These are phyloP conservation scores for Thalassarche chlororhynchos DNA, from an alignment of 2,113 vertebrate genomes.

Conservation along the genomic window DNA sequence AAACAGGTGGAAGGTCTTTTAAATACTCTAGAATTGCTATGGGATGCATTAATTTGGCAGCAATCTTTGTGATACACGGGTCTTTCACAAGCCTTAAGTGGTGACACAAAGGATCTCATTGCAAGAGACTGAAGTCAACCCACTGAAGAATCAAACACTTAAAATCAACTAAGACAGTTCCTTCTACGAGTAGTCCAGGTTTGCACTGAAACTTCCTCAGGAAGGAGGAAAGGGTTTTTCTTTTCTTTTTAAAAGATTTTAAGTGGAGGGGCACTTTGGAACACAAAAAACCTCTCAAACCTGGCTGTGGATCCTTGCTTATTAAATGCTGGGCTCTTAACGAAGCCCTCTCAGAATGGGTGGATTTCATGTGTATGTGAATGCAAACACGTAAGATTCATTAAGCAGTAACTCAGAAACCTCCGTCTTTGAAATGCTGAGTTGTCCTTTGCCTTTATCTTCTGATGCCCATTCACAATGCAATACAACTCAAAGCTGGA, in stretches of 20 bases:
- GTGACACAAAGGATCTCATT: neutral
- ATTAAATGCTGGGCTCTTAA: neutral
- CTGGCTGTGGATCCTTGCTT: neutral
- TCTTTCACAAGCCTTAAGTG: neutral
- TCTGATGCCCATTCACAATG: neutral
- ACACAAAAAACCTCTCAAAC: neutral
- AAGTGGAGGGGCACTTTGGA: neutral
- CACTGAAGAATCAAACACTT: neutral
- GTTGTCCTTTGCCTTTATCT: neutral
- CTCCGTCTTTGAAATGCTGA: neutral
- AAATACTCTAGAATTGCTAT: neutral
- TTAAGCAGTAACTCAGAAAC: neutral
- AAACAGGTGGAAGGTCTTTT: neutral
- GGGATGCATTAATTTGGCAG: neutral
- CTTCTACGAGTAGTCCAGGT: neutral
- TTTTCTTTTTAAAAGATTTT: neutral
- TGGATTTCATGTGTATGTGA: neutral
- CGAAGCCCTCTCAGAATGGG: neutral
- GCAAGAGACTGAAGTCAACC: neutral
- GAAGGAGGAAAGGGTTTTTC: neutral
- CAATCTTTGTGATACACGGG: fast-evolving
- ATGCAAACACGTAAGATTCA: neutral
- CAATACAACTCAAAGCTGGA: neutral
- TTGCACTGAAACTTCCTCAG: neutral
- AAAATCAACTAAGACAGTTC: neutral